Conservation (phyloP, 2,888 invertebrate species). For the Bibio marci region DNA sequence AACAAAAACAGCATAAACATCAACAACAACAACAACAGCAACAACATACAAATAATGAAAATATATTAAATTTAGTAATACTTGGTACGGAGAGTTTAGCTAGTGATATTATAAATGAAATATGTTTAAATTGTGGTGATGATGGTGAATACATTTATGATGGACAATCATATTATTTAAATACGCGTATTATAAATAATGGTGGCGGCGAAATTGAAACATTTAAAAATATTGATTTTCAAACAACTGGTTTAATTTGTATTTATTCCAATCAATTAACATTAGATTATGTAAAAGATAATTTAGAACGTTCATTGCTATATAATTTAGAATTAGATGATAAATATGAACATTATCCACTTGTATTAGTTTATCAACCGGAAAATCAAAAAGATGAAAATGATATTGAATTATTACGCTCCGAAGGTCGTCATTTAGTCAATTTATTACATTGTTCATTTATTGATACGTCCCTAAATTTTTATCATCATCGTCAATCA, state of each 20-base stretch:
- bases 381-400: conserved; percentile 72
- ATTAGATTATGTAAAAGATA: conserved; percentile 79
- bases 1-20: no score
- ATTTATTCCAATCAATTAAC: conserved; percentile 83
- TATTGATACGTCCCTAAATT: conserved; percentile 20
- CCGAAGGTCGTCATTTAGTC: conserved; percentile 79
- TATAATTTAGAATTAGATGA: conserved; percentile 84
- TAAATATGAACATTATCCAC: conserved; percentile 72
- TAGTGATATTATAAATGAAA: conserved; percentile 71
- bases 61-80: conserved; percentile 62
- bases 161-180: conserved; percentile 62
- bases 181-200: conserved; percentile 73
- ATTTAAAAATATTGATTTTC: conserved; percentile 68
- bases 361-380: conserved; percentile 76
- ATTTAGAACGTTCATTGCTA: conserved; percentile 77
- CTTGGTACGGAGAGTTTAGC: conserved; percentile 76
- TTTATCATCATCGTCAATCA: conserved; percentile 21
- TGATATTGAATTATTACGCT: conserved; percentile 66
- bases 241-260: conserved; percentile 79
- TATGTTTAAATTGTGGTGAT: conserved; percentile 70
- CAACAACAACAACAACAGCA: neutral
- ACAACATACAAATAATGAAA: conserved; percentile 13
- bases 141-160: conserved; percentile 67
- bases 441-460: conserved; percentile 49
- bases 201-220: conserved; percentile 52